Evolutionary conservation across 2,888 invertebrate species (phyloP).

Genomic region (Drosophila niveifrons): DNA sequence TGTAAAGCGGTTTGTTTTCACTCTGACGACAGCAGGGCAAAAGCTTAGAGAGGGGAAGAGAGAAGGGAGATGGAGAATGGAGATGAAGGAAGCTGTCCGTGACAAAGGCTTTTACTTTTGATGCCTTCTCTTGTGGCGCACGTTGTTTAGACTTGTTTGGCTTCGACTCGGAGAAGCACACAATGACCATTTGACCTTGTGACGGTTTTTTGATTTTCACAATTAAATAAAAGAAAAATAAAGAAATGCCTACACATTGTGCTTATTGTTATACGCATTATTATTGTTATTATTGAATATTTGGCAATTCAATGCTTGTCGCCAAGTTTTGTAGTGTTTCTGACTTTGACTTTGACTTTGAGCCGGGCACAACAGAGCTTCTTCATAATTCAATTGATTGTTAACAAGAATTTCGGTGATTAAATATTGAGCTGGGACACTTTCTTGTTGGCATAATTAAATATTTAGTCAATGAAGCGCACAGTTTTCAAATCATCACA

Average conservation of each 20-base stretch:
- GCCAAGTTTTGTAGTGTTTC: background rate
- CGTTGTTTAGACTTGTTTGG: slow-evolving; percentile 18
- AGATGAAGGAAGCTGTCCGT: slow-evolving; percentile 42
- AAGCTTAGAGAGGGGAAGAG: background rate
- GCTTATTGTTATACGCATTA: background rate
- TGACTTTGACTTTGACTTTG: slow-evolving; percentile 13
- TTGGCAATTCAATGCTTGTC: slow-evolving; percentile 15
- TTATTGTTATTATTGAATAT: background rate
- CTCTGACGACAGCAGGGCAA: background rate
- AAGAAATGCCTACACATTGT: slow-evolving; percentile 1
- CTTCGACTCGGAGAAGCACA: background rate
- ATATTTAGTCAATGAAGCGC: background rate
- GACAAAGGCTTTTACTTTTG: slow-evolving; percentile 60
- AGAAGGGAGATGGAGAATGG: background rate
- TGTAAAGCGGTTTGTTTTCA: slow-evolving; percentile 60
- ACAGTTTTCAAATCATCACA: background rate
- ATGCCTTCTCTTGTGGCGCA: slow-evolving; percentile 23
- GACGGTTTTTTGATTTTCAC: slow-evolving; percentile 23
- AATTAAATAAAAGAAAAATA: slow-evolving; percentile 29
- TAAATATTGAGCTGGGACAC: background rate
- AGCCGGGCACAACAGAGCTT: background rate
- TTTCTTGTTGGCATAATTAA: background rate
- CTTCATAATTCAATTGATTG: slow-evolving; percentile 9
- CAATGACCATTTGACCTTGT: slow-evolving; percentile 58
- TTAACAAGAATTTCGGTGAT: background rate